phyloP scores from a whole-genome alignment of 2,888 invertebrate species.

The Ormyrus pomaceus region DNA sequence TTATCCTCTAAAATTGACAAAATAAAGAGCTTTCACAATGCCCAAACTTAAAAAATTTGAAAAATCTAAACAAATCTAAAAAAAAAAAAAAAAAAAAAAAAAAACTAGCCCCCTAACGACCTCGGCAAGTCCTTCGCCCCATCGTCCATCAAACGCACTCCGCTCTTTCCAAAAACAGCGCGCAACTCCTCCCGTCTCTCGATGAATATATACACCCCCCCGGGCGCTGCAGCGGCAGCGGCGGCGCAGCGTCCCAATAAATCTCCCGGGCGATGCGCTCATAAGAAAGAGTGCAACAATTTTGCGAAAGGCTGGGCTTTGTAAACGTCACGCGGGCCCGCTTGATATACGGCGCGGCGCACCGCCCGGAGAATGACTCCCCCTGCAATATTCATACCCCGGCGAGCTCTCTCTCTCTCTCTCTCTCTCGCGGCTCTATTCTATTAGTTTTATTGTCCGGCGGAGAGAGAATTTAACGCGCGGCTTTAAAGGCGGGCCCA shows the following conservation, averaged over 20 bases:
- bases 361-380: background rate
- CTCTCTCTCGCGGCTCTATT: background rate
- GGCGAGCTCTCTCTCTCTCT: no score
- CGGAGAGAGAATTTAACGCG: no score
- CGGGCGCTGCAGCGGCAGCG: background rate
- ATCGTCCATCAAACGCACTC: no score
- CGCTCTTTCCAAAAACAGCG: background rate
- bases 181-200: background rate
- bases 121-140: no score
- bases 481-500: no score
- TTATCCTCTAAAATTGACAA: no score
- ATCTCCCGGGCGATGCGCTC: conserved; percentile 10
- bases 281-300: conserved; percentile 45
- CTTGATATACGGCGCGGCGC: conserved; percentile 42
- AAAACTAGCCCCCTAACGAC: no score
- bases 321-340: conserved; percentile 43
- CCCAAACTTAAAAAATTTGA: no score
- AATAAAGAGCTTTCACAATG: no score
- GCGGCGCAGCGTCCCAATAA: conserved; percentile 9
- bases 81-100: background rate
- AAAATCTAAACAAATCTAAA: background rate
- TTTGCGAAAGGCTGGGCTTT: conserved; percentile 24
- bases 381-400: conserved; percentile 34
- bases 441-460: conserved; percentile 46
- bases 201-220: conserved; percentile 9